A percentile compares a stretch with the other conserved stretches of the same genome.
These are phyloP conservation scores for Enteromius trimaculatus DNA, from an alignment of 2,797 vertebrate species.

Conservation along the genomic window DNA sequence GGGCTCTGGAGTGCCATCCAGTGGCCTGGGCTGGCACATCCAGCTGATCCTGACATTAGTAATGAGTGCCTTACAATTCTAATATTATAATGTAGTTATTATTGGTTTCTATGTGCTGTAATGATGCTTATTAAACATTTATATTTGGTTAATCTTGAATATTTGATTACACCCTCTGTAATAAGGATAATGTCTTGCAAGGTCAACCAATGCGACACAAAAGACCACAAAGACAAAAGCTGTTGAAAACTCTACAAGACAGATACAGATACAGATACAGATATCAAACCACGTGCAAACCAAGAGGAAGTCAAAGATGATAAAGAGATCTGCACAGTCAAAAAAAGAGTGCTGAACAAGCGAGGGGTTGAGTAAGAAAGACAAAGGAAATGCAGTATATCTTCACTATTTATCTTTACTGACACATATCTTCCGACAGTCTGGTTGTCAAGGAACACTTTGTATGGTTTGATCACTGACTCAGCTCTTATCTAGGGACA, in stretches of 20 bases:
- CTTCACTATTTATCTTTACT: slow-evolving; percentile 12
- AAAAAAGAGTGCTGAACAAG: background rate
- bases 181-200: background rate
- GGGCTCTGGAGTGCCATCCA: too few species aligned
- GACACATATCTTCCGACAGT: slow-evolving; percentile 13
- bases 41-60: too few species aligned
- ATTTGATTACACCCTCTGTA: background rate
- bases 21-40: too few species aligned
- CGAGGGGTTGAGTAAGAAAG: background rate
- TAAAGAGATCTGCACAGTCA: background rate
- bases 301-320: slow-evolving; percentile 24
- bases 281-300: slow-evolving; percentile 24
- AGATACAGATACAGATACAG: too few species aligned
- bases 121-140: background rate
- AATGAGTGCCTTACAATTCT: background rate
- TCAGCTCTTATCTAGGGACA: slow-evolving; percentile 9
- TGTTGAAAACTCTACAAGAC: background rate
- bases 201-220: too few species aligned
- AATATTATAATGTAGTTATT: background rate
- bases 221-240: background rate
- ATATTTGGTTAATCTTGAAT: background rate
- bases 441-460: slow-evolving; percentile 38
- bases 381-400: background rate
- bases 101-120: background rate
- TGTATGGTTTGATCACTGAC: slow-evolving; percentile 28